Percentiles rank a stretch among this genome's conserved stretches.
Evolutionary conservation across 2,888 invertebrate genomes (phyloP).

Genomic region (Lasioglossum lativentre): DNA sequence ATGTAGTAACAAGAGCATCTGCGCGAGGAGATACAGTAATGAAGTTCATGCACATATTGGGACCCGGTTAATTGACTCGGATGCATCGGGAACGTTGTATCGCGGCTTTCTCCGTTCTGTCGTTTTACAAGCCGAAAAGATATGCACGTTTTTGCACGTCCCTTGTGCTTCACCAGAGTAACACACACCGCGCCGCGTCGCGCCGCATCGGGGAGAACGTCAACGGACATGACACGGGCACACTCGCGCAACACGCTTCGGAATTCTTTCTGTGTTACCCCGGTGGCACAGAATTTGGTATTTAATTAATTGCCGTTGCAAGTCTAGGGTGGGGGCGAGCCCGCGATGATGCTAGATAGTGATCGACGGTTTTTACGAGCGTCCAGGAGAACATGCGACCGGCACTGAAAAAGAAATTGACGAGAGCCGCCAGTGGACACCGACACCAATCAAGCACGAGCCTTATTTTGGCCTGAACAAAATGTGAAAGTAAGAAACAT

Average conservation of each 20-base stretch:
- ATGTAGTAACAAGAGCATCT: background rate
- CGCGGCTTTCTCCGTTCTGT: slow-evolving; percentile 30
- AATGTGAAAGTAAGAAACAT: slow-evolving; percentile 24
- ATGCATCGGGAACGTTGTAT: background rate
- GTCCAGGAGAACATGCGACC: background rate
- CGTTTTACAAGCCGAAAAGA: background rate
- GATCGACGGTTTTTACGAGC: background rate
- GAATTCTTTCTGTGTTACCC: background rate
- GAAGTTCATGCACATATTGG: slow-evolving; percentile 17
- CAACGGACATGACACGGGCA: background rate
- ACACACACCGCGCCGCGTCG: background rate
- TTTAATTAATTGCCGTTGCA: slow-evolving; percentile 15
- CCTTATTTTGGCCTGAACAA: background rate
- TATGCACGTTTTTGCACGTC: background rate
- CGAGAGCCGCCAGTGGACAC: background rate
- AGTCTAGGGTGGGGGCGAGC: background rate
- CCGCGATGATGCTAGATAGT: background rate
- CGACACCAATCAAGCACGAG: background rate
- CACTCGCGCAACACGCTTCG: background rate
- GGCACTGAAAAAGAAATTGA: slow-evolving; percentile 5
- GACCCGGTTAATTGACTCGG: slow-evolving; percentile 12
- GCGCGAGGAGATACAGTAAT: background rate
- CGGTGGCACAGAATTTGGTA: background rate
- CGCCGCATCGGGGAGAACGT: background rate
- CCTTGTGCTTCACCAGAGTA: background rate